Evolutionary conservation across 2,113 vertebrate species (phyloP), one percentile per base, ranked within the genome.

Genomic region (Gorsachius goisagi): DNA sequence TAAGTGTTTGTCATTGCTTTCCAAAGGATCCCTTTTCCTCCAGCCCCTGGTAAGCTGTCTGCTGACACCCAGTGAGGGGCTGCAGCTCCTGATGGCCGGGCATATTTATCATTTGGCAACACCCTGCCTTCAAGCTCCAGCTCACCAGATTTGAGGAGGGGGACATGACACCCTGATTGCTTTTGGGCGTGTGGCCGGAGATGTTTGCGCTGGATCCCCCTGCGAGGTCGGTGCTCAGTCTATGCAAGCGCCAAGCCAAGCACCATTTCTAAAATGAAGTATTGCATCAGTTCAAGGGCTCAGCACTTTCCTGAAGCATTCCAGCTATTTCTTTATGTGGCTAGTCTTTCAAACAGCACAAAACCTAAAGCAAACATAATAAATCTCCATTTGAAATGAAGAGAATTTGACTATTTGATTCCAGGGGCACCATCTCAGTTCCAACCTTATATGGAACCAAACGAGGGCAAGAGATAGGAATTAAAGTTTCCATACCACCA

Each of bases 241-340:
- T 50, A 53, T 12, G 71, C 24, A 30, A 88, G 21, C 0, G 0
- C 44, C 32, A n/a, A 81, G 69, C 77, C 74, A 76, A 81, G 83
- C 60, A 20, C 35, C 30, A 24, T 44, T 90, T 77, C 76, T 64
- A 84, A 88, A 84, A 84, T 0, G 11, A 89, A 64, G 75, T 87
- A 24, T 72, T 96, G 88, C 90, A 52, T 90, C 85, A 81, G 79
- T 73, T 45, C 14, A 19, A 87, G 93, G 52, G 52, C 73, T 95
- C 94, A 85, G 90, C 53, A 15, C 53, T 90, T 91, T 41, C 53
- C 63, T 74, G 49, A 84, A 86, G 64, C 58, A 90, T 95, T 90
- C 82, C 94, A 95, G 85, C 69, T 90, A 83, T 91, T 96, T 91
- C 76, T 91, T 95, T 72, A 78, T 92, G 87, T 15, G 73, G 68